Evolutionary conservation across 1,140 invertebrate genomes (phyloP), one percentile per base, ranked within the genome.

Genomic region (Luehdorfia chinensis): DNA sequence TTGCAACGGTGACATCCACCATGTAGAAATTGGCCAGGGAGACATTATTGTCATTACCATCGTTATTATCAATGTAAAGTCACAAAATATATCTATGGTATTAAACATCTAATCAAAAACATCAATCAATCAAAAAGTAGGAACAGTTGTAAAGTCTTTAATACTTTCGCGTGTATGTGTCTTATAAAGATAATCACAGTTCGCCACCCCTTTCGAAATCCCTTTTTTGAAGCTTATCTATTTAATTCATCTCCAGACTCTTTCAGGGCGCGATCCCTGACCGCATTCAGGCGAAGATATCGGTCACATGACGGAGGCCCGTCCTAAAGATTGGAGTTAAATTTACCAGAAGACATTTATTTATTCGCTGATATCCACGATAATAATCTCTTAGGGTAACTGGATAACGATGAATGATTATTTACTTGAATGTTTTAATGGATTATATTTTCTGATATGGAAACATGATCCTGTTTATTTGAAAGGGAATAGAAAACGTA

Each of bases 331-430:
- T 75, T 70, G 66, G 71, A 70, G 78, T 80, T 86, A 80, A 85
- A 85, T 86, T 86, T 84, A 84, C 62, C 74, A 78, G 76, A 84
- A 83, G 72, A 83, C 70, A 78, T 83, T 83, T 83, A 84, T 81
- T 79, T 79, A 84, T 75, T 78, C 74, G 66, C 53, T 66, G 76
- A 73, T 77, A 67, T 59, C 63, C 60, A 53, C 51, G 73, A 74
- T 80, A 71, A 76, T 65, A 52, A 79, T 76, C 75, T 76, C 61
- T 59, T 66, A 69, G 71, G 69, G 68, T 56, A 48, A 59, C 60
- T 65, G 53, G 50, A 51, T 60, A 50, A 55, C 50, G 47, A 51
- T 55, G 51, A 54, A 53, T 55, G 52, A 66, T 67, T 57, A 62
- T 65, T 28, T 47, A 45, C 50, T 55, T 63, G 51, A 58, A 62